phyloP scores from a whole-genome alignment of 2,888 invertebrate genomes.

The Subacronicta megacephala region DNA sequence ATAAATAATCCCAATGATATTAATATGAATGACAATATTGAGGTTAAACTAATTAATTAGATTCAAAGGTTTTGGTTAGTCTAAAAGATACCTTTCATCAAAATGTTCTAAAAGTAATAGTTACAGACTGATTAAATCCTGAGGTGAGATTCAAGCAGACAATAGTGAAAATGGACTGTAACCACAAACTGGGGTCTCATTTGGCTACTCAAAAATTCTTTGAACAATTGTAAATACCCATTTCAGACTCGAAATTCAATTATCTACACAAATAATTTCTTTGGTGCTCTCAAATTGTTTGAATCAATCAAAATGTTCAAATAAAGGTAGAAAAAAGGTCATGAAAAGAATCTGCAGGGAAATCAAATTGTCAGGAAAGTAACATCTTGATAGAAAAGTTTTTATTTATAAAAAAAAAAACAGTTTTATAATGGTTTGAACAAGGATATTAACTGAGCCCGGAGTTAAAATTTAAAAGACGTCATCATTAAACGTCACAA shows the following conservation, averaged over 20 bases:
- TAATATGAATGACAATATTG: background rate
- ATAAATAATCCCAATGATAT: background rate
- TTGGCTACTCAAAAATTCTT: conserved; percentile 20
- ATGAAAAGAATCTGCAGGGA: conserved; percentile 17
- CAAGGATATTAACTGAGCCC: too few relatives aligned
- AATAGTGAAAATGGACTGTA: conserved; percentile 28
- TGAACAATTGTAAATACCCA: conserved; percentile 16
- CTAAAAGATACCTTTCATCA: background rate
- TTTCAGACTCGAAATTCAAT: conserved; percentile 28
- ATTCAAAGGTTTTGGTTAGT: background rate
- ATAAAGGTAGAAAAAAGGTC: background rate
- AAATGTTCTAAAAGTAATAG: conserved; percentile 9
- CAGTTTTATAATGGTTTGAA: too few relatives aligned
- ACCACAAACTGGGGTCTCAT: conserved; percentile 25
- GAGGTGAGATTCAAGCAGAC: conserved; percentile 12
- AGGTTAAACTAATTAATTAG: background rate
- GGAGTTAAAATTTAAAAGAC: too few relatives aligned
- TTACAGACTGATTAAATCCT: conserved; percentile 12
- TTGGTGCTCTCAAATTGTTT: conserved; percentile 10
- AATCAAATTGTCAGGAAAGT: conserved; percentile 17
- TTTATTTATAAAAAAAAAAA: background rate
- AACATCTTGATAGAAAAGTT: conserved; percentile 15
- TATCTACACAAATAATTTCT: conserved; percentile 24
- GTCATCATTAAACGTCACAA: too few relatives aligned
- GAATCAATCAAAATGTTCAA: conserved; percentile 13